phyloP scores from a whole-genome alignment of 1,140 invertebrate genomes.

The Anoplophora glabripennis region DNA sequence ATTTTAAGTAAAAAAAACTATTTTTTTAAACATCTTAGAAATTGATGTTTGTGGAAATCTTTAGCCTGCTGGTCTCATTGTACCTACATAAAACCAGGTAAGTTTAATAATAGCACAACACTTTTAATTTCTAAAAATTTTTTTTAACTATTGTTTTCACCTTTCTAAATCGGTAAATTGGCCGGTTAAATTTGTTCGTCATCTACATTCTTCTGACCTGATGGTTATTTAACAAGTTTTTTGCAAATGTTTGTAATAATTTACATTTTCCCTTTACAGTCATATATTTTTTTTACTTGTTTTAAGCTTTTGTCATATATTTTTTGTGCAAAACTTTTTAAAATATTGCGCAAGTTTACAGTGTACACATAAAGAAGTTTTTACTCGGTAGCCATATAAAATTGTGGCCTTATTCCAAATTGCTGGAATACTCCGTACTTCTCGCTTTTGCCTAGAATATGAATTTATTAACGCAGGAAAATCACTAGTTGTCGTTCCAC shows the following conservation, averaged over 20 bases:
- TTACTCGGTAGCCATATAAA: background rate
- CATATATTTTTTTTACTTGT: constrained; percentile 11
- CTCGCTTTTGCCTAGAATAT: constrained; percentile 1
- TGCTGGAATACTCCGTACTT: constrained; percentile 12
- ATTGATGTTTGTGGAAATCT: no score
- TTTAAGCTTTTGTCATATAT: background rate
- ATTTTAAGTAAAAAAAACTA: no score
- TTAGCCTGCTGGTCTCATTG: no score
- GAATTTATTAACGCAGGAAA: constrained; percentile 2
- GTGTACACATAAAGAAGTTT: background rate
- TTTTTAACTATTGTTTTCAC: no score
- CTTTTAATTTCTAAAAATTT: no score
- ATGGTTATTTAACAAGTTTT: no score
- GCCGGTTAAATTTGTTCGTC: no score
- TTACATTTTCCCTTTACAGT: background rate
- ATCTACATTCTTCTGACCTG: no score
- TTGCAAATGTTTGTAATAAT: background rate
- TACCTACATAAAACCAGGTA: no score
- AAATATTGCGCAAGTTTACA: background rate
- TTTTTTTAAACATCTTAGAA: no score
- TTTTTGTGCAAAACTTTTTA: constrained; percentile 5
- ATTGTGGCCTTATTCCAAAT: background rate
- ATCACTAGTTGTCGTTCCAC: constrained; percentile 4
- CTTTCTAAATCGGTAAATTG: no score
- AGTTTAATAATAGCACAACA: no score